Base-by-base conservation (phyloP, 2,797 vertebrate species). In the Brotula barbata region DNA sequence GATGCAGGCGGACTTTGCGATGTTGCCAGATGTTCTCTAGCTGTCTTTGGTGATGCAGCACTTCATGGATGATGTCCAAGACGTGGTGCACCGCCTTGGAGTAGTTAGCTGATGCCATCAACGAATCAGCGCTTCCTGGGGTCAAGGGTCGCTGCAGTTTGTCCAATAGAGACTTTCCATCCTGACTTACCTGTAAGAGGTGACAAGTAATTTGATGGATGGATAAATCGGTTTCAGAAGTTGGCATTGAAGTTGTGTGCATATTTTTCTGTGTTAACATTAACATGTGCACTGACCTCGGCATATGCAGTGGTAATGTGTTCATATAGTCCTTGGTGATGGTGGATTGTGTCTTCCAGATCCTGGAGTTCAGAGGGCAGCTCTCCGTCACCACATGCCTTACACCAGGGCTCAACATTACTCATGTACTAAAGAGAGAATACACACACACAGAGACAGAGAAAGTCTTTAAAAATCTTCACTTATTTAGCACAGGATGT, bases 1-100 rank as follows among this genome's bases (percentile, higher is more conserved):
- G 96, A 80, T 99, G 97, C 13, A 99, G 91, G 40, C 97, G 96
- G 45, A 99, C 95, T 78, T 99, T 99, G 54, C 97, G 95, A 80
- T 99, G 97, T 79, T 99, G 97, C 96, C 96, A 98, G 82, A 98
- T 98, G 88, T 96, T 98, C 73, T 99, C 96, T 34, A 99, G 90
- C 71, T 98, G 96, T 73, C 97, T 91, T 87, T 99, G 97, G 87
- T 98, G 97, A 80, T 98, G 97, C 64, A 99, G 83, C 15, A 98
- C 96, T 80, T 99, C 96, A 2, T 98, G 97, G 81, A 99, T 96
- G 71, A 95, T 93, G 49, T 99, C 97, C 39, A 99, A 89, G 44
- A 98, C 95, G 0, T 98, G 96, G 86, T 95, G 96, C 64, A 98
- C 96, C 0, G 97, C 96, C 87, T 99, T 98, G 20, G 96, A 96